Base-by-base conservation (phyloP, 2,888 invertebrate genomes). In the Sphaerophoria taeniata region DNA sequence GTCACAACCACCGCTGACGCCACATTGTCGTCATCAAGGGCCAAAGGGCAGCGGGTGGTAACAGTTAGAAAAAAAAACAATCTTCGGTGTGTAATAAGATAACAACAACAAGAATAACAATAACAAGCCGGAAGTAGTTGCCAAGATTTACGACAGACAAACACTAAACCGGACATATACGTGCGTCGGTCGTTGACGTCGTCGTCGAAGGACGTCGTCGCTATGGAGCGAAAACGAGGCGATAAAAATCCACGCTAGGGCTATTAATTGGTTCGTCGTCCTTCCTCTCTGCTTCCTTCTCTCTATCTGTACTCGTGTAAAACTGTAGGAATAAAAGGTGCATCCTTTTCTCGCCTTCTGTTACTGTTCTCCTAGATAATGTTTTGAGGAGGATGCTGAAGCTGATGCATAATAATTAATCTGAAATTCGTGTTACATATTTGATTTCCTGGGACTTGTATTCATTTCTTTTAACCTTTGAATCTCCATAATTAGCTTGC, bases 131-230 rank as follows among this genome's bases (percentile, higher is more conserved):
- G 85, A 85, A 85, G 76, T 80, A 80, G 80, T 85, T 85, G 76
- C 73, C 63, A 85, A 80, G 85, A 85, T 85, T 85, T 85, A 85
- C 76, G 85, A 45, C 73, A 67, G 72, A 76, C 76, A 77, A 80
- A 80, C 80, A 73, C 67, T 85, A 85, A 80, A 80, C 72, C 76
- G 79, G 73, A 76, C 76, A 77, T 73, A 85, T 80, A 70, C 69
- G 76, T n/a, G n/a, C n/a, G n/a, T n/a, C n/a, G n/a, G n/a, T 24
- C 24, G 24, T 24, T 24, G n/a, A n/a, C n/a, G 60, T 43, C 43
- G 43, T 11, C 43, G 43, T 11, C 43, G 43, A 74, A 65, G 75
- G 58, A 24, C 24, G 24, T 24, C 24, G 24, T 58, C 61, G 63
- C 63, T 73, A 60, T 72, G 69, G 65, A 73, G 69, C 61, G 76